Evolutionary conservation across 2,113 vertebrate species (phyloP).

Genomic region (Nycticorax nycticorax): DNA sequence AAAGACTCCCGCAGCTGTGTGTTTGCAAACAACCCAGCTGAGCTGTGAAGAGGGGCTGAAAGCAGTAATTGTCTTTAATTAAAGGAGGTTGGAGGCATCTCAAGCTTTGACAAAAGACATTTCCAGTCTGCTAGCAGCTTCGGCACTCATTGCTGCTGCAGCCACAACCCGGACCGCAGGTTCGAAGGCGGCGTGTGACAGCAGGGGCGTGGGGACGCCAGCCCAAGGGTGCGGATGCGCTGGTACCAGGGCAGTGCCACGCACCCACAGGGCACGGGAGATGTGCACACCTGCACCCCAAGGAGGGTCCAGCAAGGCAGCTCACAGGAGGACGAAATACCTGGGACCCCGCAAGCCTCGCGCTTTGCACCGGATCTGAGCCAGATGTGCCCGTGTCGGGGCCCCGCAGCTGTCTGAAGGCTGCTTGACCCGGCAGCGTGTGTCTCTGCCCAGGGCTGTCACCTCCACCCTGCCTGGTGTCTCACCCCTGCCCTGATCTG

Average conservation of each 20-base stretch:
- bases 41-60: slow-evolving; percentile 83
- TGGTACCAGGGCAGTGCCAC: not conserved
- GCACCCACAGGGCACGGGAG: fast-evolving
- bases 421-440: fast-evolving
- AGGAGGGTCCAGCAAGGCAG: not conserved
- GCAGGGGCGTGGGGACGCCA: fast-evolving
- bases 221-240: not conserved
- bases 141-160: slow-evolving; percentile 14
- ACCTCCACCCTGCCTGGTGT: not conserved
- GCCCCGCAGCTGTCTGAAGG: not conserved
- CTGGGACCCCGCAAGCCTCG: fast-evolving
- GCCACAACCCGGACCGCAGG: not conserved
- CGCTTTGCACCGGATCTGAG: not conserved
- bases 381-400: not conserved
- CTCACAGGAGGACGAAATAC: not conserved
- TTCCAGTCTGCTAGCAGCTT: slow-evolving; percentile 75
- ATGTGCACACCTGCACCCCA: fast-evolving
- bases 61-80: slow-evolving; percentile 89
- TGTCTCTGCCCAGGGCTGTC: not conserved
- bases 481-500: not conserved
- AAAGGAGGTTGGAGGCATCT: slow-evolving; percentile 81
- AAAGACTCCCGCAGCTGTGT: slow-evolving; percentile 81
- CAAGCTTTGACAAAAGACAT: slow-evolving; percentile 79
- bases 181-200: not conserved
- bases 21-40: slow-evolving; percentile 84